Conservation (phyloP, 2,888 invertebrate genomes). For the Epinotia brunnichana region DNA sequence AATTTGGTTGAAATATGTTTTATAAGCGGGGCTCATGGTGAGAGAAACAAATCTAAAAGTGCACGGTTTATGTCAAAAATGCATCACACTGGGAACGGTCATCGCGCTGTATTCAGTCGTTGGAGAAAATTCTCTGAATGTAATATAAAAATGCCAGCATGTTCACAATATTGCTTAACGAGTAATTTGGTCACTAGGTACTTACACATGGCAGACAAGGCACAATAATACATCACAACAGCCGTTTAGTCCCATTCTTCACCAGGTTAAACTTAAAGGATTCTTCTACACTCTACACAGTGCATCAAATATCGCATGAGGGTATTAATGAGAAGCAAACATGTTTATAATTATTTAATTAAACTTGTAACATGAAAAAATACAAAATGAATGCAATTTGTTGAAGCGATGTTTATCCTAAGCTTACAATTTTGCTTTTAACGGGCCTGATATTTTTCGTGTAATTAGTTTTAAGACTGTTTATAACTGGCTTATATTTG, state of each 20-base stretch:
- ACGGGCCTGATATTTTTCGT: slow-evolving; percentile 68
- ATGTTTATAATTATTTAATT: background rate
- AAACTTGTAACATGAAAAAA: background rate
- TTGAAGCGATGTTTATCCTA: slow-evolving; percentile 43
- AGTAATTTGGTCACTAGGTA: background rate
- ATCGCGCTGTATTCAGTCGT: background rate
- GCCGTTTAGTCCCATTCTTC: background rate
- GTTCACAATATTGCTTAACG: background rate
- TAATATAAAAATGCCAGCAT: background rate
- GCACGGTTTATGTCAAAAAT: slow-evolving; percentile 52
- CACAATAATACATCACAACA: background rate
- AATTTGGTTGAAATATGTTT: slow-evolving; percentile 65
- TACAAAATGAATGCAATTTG: background rate
- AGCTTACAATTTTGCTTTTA: slow-evolving; percentile 62
- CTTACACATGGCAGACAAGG: background rate
- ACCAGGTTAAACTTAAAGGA: background rate
- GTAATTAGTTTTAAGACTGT: slow-evolving; percentile 62
- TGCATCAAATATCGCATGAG: background rate
- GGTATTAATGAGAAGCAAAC: background rate
- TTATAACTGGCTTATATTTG: slow-evolving; percentile 70
- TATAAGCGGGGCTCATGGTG: slow-evolving; percentile 53
- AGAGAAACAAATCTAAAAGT: slow-evolving; percentile 50
- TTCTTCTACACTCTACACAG: background rate
- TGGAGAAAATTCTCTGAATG: background rate
- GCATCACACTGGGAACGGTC: slow-evolving; percentile 1